Percentiles rank a stretch among this genome's conserved stretches.
phyloP scores from a whole-genome alignment of 2,888 invertebrate species.

The Eugnorisma glareosa region DNA sequence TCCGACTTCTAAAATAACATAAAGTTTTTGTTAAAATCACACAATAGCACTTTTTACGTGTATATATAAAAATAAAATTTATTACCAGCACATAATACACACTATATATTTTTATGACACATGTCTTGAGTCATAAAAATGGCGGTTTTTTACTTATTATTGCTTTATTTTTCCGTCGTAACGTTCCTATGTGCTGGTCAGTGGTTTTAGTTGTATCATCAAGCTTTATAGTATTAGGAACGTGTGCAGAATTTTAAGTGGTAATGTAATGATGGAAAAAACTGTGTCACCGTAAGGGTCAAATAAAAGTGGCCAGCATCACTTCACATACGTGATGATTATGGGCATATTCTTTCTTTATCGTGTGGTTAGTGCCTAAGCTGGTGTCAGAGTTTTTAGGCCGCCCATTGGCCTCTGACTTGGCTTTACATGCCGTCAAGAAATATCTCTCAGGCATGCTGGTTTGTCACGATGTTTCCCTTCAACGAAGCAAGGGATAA shows the following conservation, averaged over 20 bases:
- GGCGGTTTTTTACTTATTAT: conserved; percentile 31
- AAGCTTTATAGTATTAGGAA: conserved; percentile 14
- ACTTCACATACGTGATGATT: background rate
- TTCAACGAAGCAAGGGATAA: no score
- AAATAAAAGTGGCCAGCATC: background rate
- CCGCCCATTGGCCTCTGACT: no score
- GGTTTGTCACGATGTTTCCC: no score
- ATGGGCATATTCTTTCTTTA: no score
- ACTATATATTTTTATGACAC: conserved; percentile 43
- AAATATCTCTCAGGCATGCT: no score
- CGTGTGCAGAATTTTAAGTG: conserved; percentile 36
- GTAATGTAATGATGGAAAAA: background rate
- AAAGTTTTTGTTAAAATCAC: background rate
- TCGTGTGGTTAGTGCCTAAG: no score
- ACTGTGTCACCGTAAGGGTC: background rate
- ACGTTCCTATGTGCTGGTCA: conserved; percentile 41
- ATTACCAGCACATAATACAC: conserved; percentile 3
- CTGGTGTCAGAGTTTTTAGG: no score
- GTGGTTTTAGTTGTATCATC: conserved; percentile 51
- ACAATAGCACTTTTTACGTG: conserved; percentile 4
- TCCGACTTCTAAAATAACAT: background rate
- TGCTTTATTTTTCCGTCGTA: conserved; percentile 44
- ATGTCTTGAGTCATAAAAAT: conserved; percentile 47
- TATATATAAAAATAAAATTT: conserved; percentile 8
- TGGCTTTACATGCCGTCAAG: no score